Conservation (phyloP, 1,140 invertebrate genomes). For the Tyrophagus putrescentiae region DNA sequence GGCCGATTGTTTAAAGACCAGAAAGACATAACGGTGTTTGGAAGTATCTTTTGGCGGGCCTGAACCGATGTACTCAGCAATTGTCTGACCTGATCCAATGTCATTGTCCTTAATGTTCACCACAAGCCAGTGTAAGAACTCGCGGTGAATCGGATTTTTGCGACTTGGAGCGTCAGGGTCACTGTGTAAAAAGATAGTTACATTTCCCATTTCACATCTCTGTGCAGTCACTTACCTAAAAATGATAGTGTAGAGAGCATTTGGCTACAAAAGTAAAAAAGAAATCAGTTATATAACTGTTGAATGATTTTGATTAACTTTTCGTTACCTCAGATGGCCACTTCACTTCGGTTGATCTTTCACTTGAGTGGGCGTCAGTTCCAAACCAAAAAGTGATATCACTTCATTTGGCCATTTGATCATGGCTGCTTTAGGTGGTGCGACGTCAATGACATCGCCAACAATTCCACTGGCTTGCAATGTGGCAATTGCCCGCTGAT, state of each 20-base stretch:
- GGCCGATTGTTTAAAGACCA: slow-evolving; percentile 25
- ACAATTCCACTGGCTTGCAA: slow-evolving; percentile 5
- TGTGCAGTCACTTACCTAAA: slow-evolving; percentile 55
- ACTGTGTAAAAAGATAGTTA: no score
- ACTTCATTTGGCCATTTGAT: slow-evolving; percentile 23
- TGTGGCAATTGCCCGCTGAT: background rate
- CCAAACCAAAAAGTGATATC: slow-evolving; percentile 20
- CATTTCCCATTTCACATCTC: slow-evolving; percentile 52
- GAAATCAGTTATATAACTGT: no score
- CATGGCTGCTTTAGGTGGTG: background rate
- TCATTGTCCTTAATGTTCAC: slow-evolving; percentile 27
- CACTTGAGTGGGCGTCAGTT: slow-evolving; percentile 27
- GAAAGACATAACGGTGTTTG: slow-evolving; percentile 25
- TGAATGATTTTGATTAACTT: no score
- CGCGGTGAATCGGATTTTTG: slow-evolving; percentile 21
- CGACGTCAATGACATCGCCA: slow-evolving; percentile 8
- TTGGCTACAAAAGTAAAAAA: no score
- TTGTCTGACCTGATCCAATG: slow-evolving; percentile 22
- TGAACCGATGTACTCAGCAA: slow-evolving; percentile 24
- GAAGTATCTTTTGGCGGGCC: slow-evolving; percentile 26
- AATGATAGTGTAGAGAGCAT: slow-evolving; percentile 23
- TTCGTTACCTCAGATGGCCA: slow-evolving; percentile 24
- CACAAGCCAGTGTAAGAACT: slow-evolving; percentile 27
- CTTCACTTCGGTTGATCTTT: slow-evolving; percentile 25
- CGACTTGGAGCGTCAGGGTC: slow-evolving; percentile 26